phyloP scores from a whole-genome alignment of 2,888 invertebrate species.

The Drosophila siamana region DNA sequence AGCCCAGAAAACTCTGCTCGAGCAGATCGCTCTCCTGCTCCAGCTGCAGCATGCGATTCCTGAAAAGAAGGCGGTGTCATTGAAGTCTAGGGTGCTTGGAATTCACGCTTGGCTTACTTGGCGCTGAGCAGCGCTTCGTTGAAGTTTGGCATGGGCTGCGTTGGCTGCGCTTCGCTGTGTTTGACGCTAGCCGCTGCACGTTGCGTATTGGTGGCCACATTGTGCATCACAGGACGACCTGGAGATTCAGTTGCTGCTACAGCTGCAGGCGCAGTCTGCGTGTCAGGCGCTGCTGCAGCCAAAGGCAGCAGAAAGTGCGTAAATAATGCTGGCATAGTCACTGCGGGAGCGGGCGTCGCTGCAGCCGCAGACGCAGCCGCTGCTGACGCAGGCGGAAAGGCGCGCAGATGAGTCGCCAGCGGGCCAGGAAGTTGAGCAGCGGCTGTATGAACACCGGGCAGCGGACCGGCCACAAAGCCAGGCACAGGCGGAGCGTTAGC shows the following conservation, averaged over 20 bases:
- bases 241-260: neutral
- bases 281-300: neutral
- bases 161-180: neutral
- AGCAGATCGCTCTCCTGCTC: slow-evolving; percentile 83
- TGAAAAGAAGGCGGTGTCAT: slow-evolving; percentile 34
- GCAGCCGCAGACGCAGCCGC: neutral
- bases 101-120: slow-evolving; percentile 43
- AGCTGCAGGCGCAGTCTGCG: neutral
- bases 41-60: slow-evolving; percentile 82
- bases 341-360: neutral
- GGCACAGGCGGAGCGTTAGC: neutral
- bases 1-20: slow-evolving; percentile 81
- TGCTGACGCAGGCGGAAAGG: neutral
- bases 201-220: slow-evolving; percentile 51
- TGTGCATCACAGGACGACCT: slow-evolving; percentile 17
- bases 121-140: slow-evolving; percentile 58
- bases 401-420: neutral
- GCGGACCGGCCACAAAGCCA: neutral
- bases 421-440: neutral
- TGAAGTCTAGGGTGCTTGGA: no score
- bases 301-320: neutral
- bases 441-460: neutral
- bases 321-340: slow-evolving; percentile 1
- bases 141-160: slow-evolving; percentile 34
- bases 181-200: neutral